phyloP scores from a whole-genome alignment of 2,888 invertebrate genomes.

The Pseudanteris insignis region DNA sequence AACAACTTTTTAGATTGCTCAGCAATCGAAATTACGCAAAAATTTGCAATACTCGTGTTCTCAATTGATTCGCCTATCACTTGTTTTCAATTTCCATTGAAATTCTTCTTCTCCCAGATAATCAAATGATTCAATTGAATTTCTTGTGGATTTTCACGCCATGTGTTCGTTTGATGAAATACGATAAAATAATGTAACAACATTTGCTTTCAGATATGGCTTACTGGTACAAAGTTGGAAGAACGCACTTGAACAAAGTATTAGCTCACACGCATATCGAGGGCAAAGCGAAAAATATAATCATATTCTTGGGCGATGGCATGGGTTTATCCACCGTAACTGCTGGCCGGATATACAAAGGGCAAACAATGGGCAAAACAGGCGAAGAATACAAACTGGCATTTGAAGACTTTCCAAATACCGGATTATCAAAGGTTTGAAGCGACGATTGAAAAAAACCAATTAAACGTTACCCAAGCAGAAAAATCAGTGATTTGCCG shows the following conservation, averaged over 20 bases:
- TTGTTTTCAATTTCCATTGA: not conserved
- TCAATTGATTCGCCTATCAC: not conserved
- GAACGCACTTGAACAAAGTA: conserved; percentile 58
- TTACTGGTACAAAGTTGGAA: conserved; percentile 62
- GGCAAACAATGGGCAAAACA: conserved; percentile 66
- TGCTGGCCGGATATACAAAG: conserved; percentile 73
- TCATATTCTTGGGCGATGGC: conserved; percentile 75
- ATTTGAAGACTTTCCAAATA: conserved; percentile 73
- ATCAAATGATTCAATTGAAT: too few species aligned
- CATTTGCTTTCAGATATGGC: conserved; percentile 56
- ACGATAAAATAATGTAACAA: not conserved
- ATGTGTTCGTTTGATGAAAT: conserved; percentile 1
- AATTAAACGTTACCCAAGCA: too few species aligned
- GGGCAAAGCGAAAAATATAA: conserved; percentile 71
- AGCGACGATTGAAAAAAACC: not conserved
- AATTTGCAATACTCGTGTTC: not conserved
- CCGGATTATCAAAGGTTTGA: conserved; percentile 72
- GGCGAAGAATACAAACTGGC: conserved; percentile 72
- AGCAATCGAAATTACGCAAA: too few species aligned
- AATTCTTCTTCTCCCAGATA: too few species aligned
- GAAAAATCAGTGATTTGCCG: too few species aligned
- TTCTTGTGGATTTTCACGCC: too few species aligned
- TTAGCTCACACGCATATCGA: conserved; percentile 56
- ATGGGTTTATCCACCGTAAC: conserved; percentile 75
- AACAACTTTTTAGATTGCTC: too few species aligned